Base-by-base conservation (phyloP, 1,140 invertebrate genomes). In the Nymphalis io region DNA sequence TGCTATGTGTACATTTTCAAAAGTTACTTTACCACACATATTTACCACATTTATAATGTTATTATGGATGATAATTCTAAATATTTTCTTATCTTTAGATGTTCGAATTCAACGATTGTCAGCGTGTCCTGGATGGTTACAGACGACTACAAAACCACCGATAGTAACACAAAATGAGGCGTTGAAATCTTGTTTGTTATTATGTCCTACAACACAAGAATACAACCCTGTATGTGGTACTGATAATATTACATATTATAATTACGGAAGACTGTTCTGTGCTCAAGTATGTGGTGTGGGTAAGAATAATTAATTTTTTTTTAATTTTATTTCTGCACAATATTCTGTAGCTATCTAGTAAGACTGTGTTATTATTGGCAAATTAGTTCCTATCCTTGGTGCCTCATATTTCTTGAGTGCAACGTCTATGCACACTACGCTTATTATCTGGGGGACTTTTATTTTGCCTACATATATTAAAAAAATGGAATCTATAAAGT, bases 201-300 rank as follows among this genome's bases (percentile, higher is more conserved):
- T 67, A 0, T 93, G 93, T 68, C 83, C 90, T 61, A 83, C 82
- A 0, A 94, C 94, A 1, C 70, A 82, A 0, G 92, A 95, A 74
- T 95, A 94, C 72, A 94, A 93, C 84, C 95, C 95, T 16, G 93
- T 96, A 6, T 96, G 95, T 79, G 95, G 95, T 5, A 88, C 92
- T 2, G 93, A 96, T 73, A 87, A 91, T n/a, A 78, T 92, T 8
- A 91, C 92, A 0, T 96, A 96, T 75, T 71, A 78, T 1, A 96
- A 96, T 83, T 81, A 87, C 23, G 93, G 93, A 60, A 90, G 79
- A 66, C 82, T 95, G 8, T 73, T 80, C 15, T 95, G 95, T 75
- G 93, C 74, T n/a, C 39, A 55, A 20, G 11, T 10, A 11, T 74
- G 72, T 44, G 72, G 72, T 48, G 48, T 70, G 5, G 51, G 72